A percentile compares a stretch with the other conserved stretches of the same genome.
phyloP scores from a whole-genome alignment of 2,113 vertebrate species.

The Epinephelus fuscoguttatus region DNA sequence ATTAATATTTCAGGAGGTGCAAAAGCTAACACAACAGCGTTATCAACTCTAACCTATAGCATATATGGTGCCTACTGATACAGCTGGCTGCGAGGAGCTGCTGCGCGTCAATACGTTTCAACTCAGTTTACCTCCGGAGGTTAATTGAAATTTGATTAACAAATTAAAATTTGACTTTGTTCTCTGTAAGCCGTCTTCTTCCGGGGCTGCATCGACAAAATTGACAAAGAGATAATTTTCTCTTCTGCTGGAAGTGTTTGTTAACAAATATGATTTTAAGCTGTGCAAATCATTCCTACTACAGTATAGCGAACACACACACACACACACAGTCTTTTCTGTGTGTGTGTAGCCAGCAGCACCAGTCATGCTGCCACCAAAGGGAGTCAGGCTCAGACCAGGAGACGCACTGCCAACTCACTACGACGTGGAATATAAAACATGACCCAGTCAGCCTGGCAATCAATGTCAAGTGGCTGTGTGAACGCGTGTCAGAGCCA shows the following conservation, averaged over 20 bases:
- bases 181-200: slow-evolving; percentile 17
- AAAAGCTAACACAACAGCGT: slow-evolving; percentile 63
- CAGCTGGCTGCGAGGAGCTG: neutral
- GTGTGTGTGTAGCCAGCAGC: neutral
- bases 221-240: slow-evolving; percentile 40
- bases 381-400: slow-evolving; percentile 26
- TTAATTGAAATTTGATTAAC: slow-evolving; percentile 68
- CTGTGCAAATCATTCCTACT: slow-evolving; percentile 13
- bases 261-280: slow-evolving; percentile 37
- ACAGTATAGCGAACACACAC: neutral
- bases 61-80: neutral
- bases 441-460: slow-evolving; percentile 57
- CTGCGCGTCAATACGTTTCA: slow-evolving; percentile 21
- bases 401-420: slow-evolving; percentile 31
- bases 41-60: slow-evolving; percentile 54
- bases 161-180: slow-evolving; percentile 48
- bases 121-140: slow-evolving; percentile 27
- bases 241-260: slow-evolving; percentile 27
- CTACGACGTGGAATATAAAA: slow-evolving; percentile 40
- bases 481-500: slow-evolving; percentile 31
- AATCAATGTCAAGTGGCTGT: slow-evolving; percentile 68
- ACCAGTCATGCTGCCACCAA: slow-evolving; percentile 27
- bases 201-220: slow-evolving; percentile 5
- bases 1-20: slow-evolving; percentile 77
- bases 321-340: neutral